Percentiles rank a stretch among this genome's conserved stretches.
Evolutionary conservation across 2,797 vertebrate species (phyloP).

Genomic region (Sebastes umbrosus): DNA sequence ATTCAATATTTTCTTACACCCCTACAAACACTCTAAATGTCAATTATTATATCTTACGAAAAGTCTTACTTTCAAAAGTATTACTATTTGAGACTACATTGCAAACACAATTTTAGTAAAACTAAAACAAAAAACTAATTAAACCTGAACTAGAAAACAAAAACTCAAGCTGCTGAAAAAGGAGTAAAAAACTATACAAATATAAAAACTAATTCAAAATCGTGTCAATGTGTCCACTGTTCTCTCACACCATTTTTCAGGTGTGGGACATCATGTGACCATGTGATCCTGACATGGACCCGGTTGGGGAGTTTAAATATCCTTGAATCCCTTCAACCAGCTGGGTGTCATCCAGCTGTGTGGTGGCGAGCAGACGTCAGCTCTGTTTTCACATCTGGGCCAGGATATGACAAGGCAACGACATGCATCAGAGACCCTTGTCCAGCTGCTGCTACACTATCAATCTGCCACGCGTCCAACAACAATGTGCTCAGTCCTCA

Average conservation of each 20-base stretch:
- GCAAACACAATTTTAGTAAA: background rate
- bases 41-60: background rate
- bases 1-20: too few species aligned
- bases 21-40: background rate
- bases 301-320: constrained; percentile 5
- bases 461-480: constrained; percentile 53
- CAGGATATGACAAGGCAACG: constrained; percentile 27
- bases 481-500: constrained; percentile 61
- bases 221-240: background rate
- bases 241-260: background rate
- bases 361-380: background rate
- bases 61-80: background rate
- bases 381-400: constrained; percentile 64
- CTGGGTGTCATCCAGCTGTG: constrained; percentile 24
- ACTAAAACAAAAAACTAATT: background rate
- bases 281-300: constrained; percentile 18
- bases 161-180: background rate
- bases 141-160: background rate
- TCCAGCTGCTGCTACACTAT: constrained; percentile 63
- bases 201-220: background rate
- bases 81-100: background rate
- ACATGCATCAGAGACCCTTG: background rate
- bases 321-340: background rate
- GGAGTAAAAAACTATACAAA: background rate
- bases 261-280: constrained; percentile 5